A percentile compares a stretch with the other conserved stretches of the same genome.
Conservation (phyloP, 2,888 invertebrate genomes). For the Biston stratarius region DNA sequence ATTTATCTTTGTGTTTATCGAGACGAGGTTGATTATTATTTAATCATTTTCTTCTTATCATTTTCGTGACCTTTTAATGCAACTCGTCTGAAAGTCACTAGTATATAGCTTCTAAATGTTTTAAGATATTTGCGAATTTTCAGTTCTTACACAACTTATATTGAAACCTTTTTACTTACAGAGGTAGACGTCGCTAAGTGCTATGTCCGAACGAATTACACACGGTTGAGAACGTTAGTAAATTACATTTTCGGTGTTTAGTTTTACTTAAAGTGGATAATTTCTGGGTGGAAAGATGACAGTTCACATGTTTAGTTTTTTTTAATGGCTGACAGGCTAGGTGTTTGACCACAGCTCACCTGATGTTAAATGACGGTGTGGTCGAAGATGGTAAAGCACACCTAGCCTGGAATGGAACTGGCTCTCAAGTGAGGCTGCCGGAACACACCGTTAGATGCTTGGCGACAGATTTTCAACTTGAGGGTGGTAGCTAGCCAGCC, state of each 20-base stretch:
- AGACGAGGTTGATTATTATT: conserved; percentile 26
- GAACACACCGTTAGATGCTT: too few relatives aligned
- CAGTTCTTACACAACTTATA: not conserved
- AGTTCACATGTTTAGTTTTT: too few relatives aligned
- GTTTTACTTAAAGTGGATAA: not conserved
- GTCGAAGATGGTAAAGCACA: too few relatives aligned
- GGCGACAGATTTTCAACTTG: too few relatives aligned
- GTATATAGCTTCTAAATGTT: not conserved
- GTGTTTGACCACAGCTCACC: too few relatives aligned
- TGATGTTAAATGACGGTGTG: too few relatives aligned
- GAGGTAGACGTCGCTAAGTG: conserved; percentile 17
- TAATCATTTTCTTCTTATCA: conserved; percentile 20
- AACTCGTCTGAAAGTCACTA: not conserved
- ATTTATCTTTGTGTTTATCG: conserved; percentile 27
- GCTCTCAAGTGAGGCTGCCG: too few relatives aligned
- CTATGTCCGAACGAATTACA: conserved; percentile 22
- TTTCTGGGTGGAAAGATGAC: not conserved
- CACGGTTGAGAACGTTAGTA: conserved; percentile 5
- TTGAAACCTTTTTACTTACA: conserved; percentile 29
- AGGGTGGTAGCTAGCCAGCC: too few relatives aligned
- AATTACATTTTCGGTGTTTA: not conserved
- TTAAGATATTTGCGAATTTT: conserved; percentile 7
- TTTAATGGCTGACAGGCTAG: too few relatives aligned
- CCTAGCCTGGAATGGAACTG: too few relatives aligned
- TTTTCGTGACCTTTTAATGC: conserved; percentile 20